These are phyloP conservation scores for Lepus americanus DNA, from an alignment of 2,113 vertebrate genomes.

Conservation along the genomic window DNA sequence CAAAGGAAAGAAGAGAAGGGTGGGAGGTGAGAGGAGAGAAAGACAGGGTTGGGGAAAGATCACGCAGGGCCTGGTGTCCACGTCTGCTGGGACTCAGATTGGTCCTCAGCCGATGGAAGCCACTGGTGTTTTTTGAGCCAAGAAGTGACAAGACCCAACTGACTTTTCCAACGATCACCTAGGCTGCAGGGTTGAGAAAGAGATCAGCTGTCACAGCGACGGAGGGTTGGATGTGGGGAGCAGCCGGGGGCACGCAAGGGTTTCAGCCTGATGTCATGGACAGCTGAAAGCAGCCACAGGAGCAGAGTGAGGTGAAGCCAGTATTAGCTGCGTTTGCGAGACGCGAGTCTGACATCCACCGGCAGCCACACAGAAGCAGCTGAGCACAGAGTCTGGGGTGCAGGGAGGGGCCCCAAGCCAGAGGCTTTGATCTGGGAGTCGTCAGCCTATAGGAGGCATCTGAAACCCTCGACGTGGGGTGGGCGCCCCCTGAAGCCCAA, in stretches of 20 bases:
- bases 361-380: not conserved
- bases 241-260: not conserved
- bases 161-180: not conserved
- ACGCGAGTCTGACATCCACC: not conserved
- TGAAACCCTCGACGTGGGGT: not conserved
- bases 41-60: too few species aligned
- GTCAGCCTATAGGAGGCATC: not conserved
- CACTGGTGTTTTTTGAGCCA: not conserved
- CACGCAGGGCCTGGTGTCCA: not conserved
- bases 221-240: not conserved
- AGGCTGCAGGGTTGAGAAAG: not conserved
- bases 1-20: not conserved
- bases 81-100: not conserved
- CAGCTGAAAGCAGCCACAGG: not conserved
- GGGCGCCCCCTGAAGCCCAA: too few species aligned
- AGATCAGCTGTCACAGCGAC: not conserved
- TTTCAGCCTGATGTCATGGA: not conserved
- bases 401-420: not conserved
- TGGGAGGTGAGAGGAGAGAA: not conserved
- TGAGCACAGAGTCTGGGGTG: not conserved
- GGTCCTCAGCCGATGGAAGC: not conserved
- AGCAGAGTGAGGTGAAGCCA: not conserved
- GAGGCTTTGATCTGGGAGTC: not conserved
- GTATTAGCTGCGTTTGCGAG: not conserved
- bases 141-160: not conserved